Conservation (phyloP, 2,888 invertebrate genomes). For the Pseudoips prasinana region DNA sequence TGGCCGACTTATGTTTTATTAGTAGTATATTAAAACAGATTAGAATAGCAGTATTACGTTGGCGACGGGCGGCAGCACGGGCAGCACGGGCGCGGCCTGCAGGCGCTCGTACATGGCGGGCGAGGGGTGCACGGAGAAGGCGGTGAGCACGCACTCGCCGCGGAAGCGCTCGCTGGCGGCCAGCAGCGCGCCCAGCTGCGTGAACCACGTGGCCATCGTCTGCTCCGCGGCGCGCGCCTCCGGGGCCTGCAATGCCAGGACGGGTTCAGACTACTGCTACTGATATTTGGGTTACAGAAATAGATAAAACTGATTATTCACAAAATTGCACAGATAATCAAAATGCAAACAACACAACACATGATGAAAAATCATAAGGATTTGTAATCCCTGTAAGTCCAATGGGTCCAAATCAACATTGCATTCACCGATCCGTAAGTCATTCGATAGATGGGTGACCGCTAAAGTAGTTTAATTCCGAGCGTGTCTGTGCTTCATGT, state of each 20-base stretch:
- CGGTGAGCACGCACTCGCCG: constrained; percentile 87
- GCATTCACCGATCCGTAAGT: too few species aligned
- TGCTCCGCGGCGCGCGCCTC: constrained; percentile 79
- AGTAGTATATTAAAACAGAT: too few species aligned
- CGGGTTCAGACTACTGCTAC: not conserved
- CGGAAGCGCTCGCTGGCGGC: constrained; percentile 82
- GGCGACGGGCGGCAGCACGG: constrained; percentile 11
- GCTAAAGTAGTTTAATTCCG: too few species aligned
- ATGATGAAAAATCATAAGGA: too few species aligned
- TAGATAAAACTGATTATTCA: not conserved
- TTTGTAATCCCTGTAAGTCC: too few species aligned
- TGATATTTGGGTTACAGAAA: too few species aligned
- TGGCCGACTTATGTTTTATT: too few species aligned
- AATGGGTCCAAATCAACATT: too few species aligned
- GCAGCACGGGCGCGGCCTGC: constrained; percentile 46
- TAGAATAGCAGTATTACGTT: too few species aligned
- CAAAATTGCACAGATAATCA: not conserved
- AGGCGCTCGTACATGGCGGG: constrained; percentile 82
- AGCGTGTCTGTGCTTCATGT: too few species aligned
- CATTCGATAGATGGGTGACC: too few species aligned
- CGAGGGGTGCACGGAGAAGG: constrained; percentile 88
- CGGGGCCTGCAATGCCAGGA: constrained; percentile 77
- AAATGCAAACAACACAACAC: too few species aligned
- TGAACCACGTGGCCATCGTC: constrained; percentile 82
- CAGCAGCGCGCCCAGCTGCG: constrained; percentile 83